A percentile compares a stretch with the other conserved stretches of the same genome.
Conservation (phyloP, 2,113 vertebrate species). For the Cyanoderma ruficeps region DNA sequence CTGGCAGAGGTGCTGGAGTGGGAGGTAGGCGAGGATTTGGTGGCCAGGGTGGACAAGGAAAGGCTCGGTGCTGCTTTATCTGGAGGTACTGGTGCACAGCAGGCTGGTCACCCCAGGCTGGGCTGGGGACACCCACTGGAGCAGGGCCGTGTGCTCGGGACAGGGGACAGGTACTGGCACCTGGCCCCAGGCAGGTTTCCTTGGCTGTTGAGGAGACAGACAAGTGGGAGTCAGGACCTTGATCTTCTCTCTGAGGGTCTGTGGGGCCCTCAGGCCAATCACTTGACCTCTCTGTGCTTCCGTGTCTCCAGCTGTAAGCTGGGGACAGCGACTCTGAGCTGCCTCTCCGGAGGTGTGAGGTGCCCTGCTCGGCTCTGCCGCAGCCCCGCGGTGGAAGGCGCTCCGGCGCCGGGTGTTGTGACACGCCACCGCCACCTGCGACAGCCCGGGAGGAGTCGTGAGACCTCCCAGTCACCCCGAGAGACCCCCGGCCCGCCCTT, state of each 20-base stretch:
- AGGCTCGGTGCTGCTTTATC: background rate
- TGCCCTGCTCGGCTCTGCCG: background rate
- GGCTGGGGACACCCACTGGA: accelerated
- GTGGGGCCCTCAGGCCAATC: background rate
- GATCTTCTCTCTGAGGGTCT: background rate
- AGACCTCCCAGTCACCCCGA: background rate
- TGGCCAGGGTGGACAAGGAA: background rate
- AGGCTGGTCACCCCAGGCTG: background rate
- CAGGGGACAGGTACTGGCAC: background rate
- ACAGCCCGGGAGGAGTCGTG: background rate
- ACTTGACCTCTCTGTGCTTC: background rate
- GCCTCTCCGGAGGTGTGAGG: background rate
- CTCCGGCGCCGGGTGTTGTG: background rate
- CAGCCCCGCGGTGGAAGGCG: accelerated
- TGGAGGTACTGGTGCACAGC: background rate
- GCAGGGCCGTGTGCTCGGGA: accelerated
- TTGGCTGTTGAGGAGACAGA: background rate
- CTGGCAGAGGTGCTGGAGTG: background rate
- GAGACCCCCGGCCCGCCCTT: background rate
- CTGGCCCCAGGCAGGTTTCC: background rate
- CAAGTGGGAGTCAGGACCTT: background rate
- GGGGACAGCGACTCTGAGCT: background rate
- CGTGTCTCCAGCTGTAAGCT: background rate
- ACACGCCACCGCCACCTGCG: accelerated
- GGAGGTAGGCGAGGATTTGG: background rate